Conservation (phyloP, 2,113 vertebrate species). For the Aegotheles bennettii region DNA sequence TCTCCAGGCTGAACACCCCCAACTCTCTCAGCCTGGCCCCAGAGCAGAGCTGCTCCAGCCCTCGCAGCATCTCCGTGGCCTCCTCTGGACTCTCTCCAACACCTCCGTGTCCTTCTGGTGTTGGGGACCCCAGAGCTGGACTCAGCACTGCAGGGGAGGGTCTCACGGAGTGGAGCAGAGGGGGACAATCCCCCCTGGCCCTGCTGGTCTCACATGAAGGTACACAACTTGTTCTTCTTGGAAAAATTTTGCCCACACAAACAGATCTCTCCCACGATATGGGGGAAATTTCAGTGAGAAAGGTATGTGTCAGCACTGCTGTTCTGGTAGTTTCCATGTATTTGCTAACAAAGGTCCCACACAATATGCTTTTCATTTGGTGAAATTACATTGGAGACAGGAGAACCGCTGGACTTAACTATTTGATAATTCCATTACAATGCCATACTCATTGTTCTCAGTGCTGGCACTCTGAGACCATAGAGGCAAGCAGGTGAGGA, state of each 20-base stretch:
- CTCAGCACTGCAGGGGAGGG: too few species aligned
- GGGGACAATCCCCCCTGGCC: too few species aligned
- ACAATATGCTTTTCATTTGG: not conserved
- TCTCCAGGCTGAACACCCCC: too few species aligned
- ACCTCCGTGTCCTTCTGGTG: too few species aligned
- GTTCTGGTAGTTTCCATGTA: not conserved
- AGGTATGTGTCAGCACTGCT: not conserved
- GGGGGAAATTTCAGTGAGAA: not conserved
- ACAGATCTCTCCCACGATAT: not conserved
- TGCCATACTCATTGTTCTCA: not conserved
- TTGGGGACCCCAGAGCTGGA: too few species aligned
- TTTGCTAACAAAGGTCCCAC: not conserved
- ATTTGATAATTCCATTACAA: not conserved
- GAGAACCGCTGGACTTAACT: not conserved
- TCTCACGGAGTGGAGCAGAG: too few species aligned
- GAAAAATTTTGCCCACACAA: constrained; percentile 17
- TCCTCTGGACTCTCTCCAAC: too few species aligned
- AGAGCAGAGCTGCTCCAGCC: too few species aligned
- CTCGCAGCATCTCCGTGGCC: too few species aligned
- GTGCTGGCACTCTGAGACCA: not conserved
- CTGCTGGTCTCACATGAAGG: too few species aligned
- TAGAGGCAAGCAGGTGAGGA: not conserved
- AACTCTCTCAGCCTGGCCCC: too few species aligned
- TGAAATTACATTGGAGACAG: not conserved
- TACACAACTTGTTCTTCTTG: not conserved